Evolutionary conservation across 2,113 vertebrate genomes (phyloP).

Genomic region (Tragelaphus buxtoni): DNA sequence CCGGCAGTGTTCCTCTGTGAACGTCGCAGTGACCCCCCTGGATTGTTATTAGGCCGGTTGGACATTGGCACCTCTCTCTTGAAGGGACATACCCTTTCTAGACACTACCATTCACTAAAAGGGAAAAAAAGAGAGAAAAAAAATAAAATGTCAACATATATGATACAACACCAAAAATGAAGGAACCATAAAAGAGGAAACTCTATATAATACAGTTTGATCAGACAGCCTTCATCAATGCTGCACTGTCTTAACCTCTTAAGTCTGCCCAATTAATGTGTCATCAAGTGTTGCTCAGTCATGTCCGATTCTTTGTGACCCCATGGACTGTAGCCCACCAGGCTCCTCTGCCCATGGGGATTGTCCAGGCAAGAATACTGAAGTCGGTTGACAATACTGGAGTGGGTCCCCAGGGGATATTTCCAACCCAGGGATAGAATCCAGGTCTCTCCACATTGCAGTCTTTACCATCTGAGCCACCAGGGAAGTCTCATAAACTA

Average conservation of each 20-base stretch:
- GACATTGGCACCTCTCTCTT: constrained; percentile 99
- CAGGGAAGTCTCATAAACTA: neutral
- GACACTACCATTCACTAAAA: constrained; percentile 99
- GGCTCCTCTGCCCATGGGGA: neutral
- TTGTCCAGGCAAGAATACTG: neutral
- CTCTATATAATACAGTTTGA: neutral
- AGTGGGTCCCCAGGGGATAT: neutral
- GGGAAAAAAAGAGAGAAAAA: neutral
- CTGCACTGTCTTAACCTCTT: neutral
- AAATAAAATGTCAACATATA: neutral
- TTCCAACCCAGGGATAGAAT: neutral
- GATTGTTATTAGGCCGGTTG: constrained; percentile 99
- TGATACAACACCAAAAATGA: neutral
- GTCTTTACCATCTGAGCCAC: neutral
- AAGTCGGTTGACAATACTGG: neutral
- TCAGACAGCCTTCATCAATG: neutral
- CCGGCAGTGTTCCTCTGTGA: constrained; percentile 99
- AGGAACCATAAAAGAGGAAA: neutral
- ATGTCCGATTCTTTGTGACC: neutral
- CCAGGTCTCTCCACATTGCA: neutral
- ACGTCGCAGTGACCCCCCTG: constrained; percentile 99
- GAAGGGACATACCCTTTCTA: constrained; percentile 99
- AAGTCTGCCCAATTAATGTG: neutral
- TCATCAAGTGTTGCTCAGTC: neutral
- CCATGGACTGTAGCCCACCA: neutral